These are phyloP conservation scores for Ligdia adustata DNA, from an alignment of 2,888 invertebrate species.

Conservation along the genomic window DNA sequence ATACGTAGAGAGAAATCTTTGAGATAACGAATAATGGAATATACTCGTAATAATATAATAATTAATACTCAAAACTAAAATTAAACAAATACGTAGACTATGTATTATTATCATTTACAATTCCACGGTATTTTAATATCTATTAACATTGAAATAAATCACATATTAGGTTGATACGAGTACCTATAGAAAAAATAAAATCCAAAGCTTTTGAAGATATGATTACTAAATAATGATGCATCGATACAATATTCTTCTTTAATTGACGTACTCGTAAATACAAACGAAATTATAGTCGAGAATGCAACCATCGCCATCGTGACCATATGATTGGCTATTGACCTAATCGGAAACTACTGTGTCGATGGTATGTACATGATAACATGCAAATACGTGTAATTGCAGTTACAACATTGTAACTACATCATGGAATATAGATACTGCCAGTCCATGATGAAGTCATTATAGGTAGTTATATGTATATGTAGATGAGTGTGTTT, in stretches of 20 bases:
- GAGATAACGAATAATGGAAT: too few relatives aligned
- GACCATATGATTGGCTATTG: conserved; percentile 28
- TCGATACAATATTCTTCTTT: conserved; percentile 19
- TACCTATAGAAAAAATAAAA: conserved; percentile 29
- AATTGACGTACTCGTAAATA: conserved; percentile 3
- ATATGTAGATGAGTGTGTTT: too few relatives aligned
- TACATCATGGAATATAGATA: too few relatives aligned
- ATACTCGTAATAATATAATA: too few relatives aligned
- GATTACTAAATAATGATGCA: conserved; percentile 28
- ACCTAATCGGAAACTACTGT: conserved; percentile 21
- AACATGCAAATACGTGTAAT: conserved; percentile 3
- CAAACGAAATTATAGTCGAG: conserved; percentile 7
- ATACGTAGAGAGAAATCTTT: too few relatives aligned
- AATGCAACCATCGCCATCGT: conserved; percentile 31
- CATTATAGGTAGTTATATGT: too few relatives aligned
- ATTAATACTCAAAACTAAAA: too few relatives aligned
- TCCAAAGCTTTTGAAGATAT: conserved; percentile 20
- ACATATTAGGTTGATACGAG: conserved; percentile 7
- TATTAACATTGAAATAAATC: conserved; percentile 3
- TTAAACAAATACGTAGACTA: too few relatives aligned
- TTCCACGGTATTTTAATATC: too few relatives aligned
- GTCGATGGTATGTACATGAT: background rate
- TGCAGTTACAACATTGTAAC: conserved; percentile 1
- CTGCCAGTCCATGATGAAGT: too few relatives aligned
- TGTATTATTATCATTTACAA: too few relatives aligned